Evolutionary conservation across 2,113 vertebrate species (phyloP).

Genomic region (Morone saxatilis): DNA sequence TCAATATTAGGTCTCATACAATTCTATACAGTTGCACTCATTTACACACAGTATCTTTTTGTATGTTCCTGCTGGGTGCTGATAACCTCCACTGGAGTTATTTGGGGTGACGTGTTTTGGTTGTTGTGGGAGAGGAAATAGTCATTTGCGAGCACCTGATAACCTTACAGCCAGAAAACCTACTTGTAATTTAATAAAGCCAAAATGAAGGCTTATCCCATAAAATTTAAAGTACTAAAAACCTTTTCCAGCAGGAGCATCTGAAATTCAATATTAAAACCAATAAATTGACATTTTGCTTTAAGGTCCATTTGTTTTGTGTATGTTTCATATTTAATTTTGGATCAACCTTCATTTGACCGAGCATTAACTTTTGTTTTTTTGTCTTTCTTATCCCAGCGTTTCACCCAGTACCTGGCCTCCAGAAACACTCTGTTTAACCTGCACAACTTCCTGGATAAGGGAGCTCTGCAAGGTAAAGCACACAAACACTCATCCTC

Average conservation of each 20-base stretch:
- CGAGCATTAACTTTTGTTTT: neutral
- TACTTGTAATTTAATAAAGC: too few species aligned
- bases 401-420: conserved; percentile 96
- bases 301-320: neutral
- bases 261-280: neutral
- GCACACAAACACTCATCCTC: neutral
- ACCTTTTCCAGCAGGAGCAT: too few species aligned
- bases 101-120: neutral
- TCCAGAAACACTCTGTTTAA: conserved; percentile 96
- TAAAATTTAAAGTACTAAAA: too few species aligned
- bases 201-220: too few species aligned
- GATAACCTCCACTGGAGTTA: neutral
- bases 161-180: too few species aligned
- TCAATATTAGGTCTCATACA: too few species aligned
- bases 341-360: neutral
- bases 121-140: neutral
- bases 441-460: conserved; percentile 96
- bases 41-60: neutral
- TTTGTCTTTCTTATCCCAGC: conserved; percentile 79
- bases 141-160: neutral
- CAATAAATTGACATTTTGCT: neutral
- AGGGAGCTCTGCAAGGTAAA: conserved; percentile 92
- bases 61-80: neutral
- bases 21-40: neutral
- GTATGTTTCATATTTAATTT: neutral